Conservation (phyloP, 2,888 invertebrate genomes). For the Lycaena phlaeas region DNA sequence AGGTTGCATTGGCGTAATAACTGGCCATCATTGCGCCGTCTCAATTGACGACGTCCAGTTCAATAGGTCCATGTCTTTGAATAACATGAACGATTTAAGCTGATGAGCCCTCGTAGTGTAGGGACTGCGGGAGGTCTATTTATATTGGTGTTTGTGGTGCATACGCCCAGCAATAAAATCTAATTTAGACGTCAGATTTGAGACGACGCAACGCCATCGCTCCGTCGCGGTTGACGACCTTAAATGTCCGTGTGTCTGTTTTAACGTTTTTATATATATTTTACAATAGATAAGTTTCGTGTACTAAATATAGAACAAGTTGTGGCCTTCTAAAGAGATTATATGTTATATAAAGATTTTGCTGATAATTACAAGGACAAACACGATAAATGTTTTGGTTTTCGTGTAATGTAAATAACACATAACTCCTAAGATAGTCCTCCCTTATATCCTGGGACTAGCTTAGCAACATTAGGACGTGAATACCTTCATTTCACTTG, state of each 20-base stretch:
- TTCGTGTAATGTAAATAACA: no score
- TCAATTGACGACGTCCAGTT: constrained; percentile 51
- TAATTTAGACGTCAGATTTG: constrained; percentile 72
- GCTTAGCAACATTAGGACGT: no score
- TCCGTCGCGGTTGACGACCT: constrained; percentile 65
- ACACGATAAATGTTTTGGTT: no score
- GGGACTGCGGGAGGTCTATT: constrained; percentile 25
- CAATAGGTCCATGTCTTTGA: constrained; percentile 28
- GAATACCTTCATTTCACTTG: no score
- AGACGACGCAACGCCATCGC: constrained; percentile 42
- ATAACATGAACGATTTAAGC: constrained; percentile 12
- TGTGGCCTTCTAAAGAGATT: no score
- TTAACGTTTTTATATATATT: no score
- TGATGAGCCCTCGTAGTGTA: constrained; percentile 12
- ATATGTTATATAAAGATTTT: no score
- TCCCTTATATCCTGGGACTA: no score
- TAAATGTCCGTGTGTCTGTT: constrained; percentile 11
- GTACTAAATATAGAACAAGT: no score
- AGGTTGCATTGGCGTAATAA: constrained; percentile 49
- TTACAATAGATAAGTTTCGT: no score
- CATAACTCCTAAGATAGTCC: no score
- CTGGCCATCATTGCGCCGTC: constrained; percentile 41
- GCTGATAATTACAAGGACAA: no score
- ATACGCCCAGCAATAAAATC: constrained; percentile 70
- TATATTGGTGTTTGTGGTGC: constrained; percentile 40